Evolutionary conservation across 2,113 vertebrate genomes (phyloP).

Genomic region (Actenoides lindsayi): DNA sequence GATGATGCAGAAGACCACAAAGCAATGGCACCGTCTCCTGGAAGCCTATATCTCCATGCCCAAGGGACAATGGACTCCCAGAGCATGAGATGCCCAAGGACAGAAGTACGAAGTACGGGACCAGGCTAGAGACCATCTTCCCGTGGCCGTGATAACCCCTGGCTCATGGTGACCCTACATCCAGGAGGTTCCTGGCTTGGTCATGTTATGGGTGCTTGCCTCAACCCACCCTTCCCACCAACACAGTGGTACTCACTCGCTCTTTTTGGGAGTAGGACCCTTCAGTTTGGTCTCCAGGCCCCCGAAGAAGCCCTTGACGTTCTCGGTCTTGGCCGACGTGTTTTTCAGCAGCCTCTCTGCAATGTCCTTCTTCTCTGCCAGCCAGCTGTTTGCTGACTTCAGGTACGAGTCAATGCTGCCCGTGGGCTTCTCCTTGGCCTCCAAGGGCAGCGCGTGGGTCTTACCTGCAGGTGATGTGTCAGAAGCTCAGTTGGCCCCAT

Average conservation of each 20-base stretch:
- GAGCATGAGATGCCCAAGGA: not conserved
- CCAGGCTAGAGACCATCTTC: not conserved
- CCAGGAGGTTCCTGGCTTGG: not conserved
- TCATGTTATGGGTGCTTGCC: fast-evolving
- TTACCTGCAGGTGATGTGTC: slow-evolving; percentile 74
- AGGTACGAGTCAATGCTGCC: slow-evolving; percentile 87
- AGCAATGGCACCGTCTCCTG: not conserved
- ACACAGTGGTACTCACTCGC: slow-evolving; percentile 74
- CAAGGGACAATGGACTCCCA: not conserved
- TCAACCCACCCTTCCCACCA: not conserved
- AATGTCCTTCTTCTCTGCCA: slow-evolving; percentile 90
- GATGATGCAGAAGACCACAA: not conserved
- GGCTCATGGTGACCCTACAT: not conserved
- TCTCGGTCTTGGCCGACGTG: slow-evolving; percentile 82
- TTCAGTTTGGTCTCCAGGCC: slow-evolving; percentile 93
- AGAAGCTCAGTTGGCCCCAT: not conserved
- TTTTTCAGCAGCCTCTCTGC: slow-evolving; percentile 90
- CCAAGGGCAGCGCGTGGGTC: slow-evolving; percentile 76
- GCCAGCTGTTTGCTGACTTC: slow-evolving; percentile 91
- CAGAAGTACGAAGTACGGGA: not conserved
- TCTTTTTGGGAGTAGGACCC: slow-evolving; percentile 76
- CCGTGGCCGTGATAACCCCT: not conserved
- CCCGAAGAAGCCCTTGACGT: slow-evolving; percentile 91
- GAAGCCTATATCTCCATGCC: fast-evolving
- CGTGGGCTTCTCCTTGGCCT: slow-evolving; percentile 79